Percentiles rank a stretch among this genome's conserved stretches.
Conservation (phyloP, 2,888 invertebrate genomes). For the Tenodera sinensis region DNA sequence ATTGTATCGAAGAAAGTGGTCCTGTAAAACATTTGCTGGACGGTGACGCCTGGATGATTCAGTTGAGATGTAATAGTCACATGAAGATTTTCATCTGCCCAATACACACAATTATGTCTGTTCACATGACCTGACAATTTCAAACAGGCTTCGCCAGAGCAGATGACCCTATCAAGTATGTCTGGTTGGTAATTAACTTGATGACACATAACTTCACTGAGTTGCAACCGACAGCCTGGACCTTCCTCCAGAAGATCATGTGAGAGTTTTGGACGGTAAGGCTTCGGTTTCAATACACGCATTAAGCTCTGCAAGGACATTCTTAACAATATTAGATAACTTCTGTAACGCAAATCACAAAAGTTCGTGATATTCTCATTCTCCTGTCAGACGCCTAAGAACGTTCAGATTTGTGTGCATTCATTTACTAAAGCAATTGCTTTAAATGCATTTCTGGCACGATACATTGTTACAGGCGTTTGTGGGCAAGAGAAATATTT, state of each 20-base stretch:
- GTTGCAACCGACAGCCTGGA: background rate
- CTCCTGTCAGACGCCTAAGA: too few relatives aligned
- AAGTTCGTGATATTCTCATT: too few relatives aligned
- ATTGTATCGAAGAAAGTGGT: background rate
- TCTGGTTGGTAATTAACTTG: background rate
- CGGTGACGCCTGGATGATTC: background rate
- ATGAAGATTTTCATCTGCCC: background rate
- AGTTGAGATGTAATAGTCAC: background rate
- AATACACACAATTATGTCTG: background rate
- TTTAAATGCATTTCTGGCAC: background rate
- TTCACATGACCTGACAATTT: background rate
- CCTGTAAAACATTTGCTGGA: background rate
- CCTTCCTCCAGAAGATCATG: background rate
- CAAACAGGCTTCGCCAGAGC: background rate
- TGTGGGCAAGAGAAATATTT: background rate
- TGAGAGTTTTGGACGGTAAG: background rate
- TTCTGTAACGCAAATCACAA: background rate
- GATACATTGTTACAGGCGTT: background rate
- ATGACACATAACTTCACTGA: background rate
- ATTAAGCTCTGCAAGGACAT: background rate
- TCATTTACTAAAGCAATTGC: background rate
- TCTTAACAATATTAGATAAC: background rate
- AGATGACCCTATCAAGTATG: background rate
- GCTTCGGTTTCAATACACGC: background rate
- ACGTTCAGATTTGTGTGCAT: background rate